Conservation (phyloP, 2,797 vertebrate species). For the Coilia nasus region DNA sequence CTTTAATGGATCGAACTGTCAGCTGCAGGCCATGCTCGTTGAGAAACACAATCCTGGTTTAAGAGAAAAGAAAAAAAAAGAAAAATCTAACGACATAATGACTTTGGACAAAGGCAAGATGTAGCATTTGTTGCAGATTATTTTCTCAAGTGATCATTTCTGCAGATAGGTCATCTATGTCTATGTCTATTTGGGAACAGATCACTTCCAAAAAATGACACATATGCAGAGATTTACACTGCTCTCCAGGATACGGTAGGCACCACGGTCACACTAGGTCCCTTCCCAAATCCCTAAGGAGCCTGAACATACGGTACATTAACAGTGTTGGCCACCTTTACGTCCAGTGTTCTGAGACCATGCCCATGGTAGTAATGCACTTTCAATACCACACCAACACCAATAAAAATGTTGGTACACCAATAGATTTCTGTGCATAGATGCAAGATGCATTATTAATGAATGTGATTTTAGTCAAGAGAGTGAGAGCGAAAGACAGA, state of each 20-base stretch:
- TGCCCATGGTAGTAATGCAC: no score
- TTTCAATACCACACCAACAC: no score
- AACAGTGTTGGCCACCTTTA: no score
- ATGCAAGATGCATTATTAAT: not conserved
- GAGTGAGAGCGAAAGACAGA: no score
- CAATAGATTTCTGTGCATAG: not conserved
- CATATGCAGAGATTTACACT: not conserved
- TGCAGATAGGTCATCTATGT: not conserved
- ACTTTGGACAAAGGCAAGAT: not conserved
- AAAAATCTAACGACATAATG: not conserved
- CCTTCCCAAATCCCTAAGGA: not conserved
- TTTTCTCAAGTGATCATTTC: not conserved
- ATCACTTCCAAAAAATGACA: not conserved
- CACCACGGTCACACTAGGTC: not conserved
- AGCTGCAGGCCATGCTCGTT: not conserved
- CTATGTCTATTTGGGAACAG: not conserved
- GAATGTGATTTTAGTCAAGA: not conserved
- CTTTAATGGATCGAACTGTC: not conserved
- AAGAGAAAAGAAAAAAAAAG: not conserved
- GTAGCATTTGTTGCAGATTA: not conserved
- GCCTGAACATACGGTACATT: not conserved
- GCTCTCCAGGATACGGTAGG: not conserved
- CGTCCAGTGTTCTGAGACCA: no score
- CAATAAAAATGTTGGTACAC: not conserved
- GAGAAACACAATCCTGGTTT: not conserved